Evolutionary conservation across 2,888 invertebrate species (phyloP), one percentile per base, ranked within the genome.

Genomic region (Diabrotica balteata): DNA sequence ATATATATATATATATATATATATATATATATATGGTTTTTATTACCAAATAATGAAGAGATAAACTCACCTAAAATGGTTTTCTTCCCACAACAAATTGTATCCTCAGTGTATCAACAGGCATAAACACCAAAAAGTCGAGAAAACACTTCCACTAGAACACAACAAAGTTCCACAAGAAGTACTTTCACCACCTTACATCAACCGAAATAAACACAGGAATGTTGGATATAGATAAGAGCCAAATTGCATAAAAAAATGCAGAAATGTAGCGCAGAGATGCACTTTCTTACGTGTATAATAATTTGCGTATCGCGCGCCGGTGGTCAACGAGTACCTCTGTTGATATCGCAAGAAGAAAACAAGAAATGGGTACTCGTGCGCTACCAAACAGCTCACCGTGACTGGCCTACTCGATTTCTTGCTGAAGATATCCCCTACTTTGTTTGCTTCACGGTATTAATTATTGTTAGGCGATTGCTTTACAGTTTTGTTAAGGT

Each of bases 351-450:
- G 54, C 60, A 64, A 68, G 66, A 67, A 65, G 55, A 43, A 55
- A 63, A 58, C 69, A 61, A 72, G 61, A 64, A 72, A 67, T 71
- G 71, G 74, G 71, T 69, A 74, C 74, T 74, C 74, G 72, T 74
- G 74, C 74, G 72, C 68, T 73, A 73, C 74, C 70, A 72, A 74
- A 70, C 60, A 66, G 67, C 65, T 47, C 64, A 69, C 69, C 74
- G 72, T 74, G 74, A 74, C 74, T 74, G 72, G 66, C 59, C 57
- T 66, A 66, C 66, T 67, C 72, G 72, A 70, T 73, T 73, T 74
- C 74, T 74, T 72, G 69, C 46, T 55, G 69, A 71, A 71, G 72
- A 71, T 72, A 64, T 65, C 69, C 72, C 72, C 72, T 71, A 68
- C 70, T 69, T 69, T 69, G 67, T 65, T 55, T 52, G 32, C 66